Evolutionary conservation across 2,797 vertebrate genomes (phyloP), one percentile per base, ranked within the genome.

Genomic region (Lutjanus campechanus): DNA sequence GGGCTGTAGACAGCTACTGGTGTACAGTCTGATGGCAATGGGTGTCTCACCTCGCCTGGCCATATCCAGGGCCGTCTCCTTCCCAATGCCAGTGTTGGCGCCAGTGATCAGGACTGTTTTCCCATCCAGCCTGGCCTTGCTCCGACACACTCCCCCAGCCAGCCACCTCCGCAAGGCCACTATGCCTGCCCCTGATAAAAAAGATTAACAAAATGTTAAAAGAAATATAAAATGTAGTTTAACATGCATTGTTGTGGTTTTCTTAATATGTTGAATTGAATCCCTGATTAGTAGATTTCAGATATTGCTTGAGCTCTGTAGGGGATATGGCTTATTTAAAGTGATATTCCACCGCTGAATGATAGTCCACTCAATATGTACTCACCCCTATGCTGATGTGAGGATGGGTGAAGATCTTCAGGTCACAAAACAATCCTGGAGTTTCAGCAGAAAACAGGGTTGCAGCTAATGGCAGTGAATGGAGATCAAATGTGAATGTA

Each of bases 101-200:
- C 95, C 95, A 0, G 94, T 95, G 62, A 96, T 94, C 40, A 96
- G 89, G 20, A 95, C 95, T 13, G 94, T 96, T 92, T 95, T 95
- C 6, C 94, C 95, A 16, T 94, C 92, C 84, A 96, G 87, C 40
- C 89, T 89, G 55, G 67, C 93, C 90, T 87, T 93, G 89, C 95
- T 96, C 20, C 62, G 60, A 77, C 95, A 96, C 50, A 88, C 88
- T 13, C 80, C 75, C 0, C 95, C 95, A 7, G 91, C 93, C 86
- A 94, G 17, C 94, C 94, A 95, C 36, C 90, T 89, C 8, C 93
- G 90, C 54, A 95, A 77, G 62, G 87, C 89, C 67, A 95, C 41
- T 8, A 94, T 0, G 15, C 93, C 76, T 13, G 86, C 63, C 22
- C 91, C 95, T 96, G 63, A 40, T 1, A 73, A 11, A 53, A 44